Evolutionary conservation across 53 echinoderm and acorn worm species (phyloP), one percentile per base, ranked within the genome.

Genomic region (Henricia sp.): DNA sequence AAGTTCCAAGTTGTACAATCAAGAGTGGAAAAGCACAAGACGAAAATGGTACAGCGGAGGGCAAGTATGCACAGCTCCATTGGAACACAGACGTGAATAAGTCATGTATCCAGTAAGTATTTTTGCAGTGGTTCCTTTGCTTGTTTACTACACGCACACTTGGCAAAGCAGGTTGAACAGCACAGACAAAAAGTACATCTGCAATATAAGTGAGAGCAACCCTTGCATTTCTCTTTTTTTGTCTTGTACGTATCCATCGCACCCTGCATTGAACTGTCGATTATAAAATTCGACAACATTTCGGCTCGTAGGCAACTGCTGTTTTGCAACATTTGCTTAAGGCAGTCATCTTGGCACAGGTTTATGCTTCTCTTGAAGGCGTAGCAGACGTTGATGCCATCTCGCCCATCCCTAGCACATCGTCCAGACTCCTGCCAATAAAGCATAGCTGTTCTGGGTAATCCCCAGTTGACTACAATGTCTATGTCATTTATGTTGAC

Each of bases 401-500:
- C 52, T 52, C 52, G 40, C 26, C 43, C 68, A 68, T 68, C 68
- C 68, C 43, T 42, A 23, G 38, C 68, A 38, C 37, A 1, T 17
- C 68, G 28, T 68, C 68, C 44, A 37, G 68, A 37, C 26, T 68
- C 68, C 26, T 68, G 68, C 38, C 37, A 68, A 36, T 68, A 68
- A 38, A 37, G n/a, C 16, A 37, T 68, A 5, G 39, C 21, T 41
- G 68, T 68, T 10, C 40, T 68, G 1, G 91, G 86, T 37, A 70
- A 70, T 12, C 91, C 86, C 58, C 71, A 37, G 46, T 88, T 82
- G 62, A 71, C 76, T 6, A 90, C 74, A 50, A 58, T 90, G 50
- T 82, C 48, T n/a, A 86, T 63, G 35, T 86, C 86, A 35, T 51
- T 82, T 37, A 87, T 77, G 58, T 90, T 64, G 0, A 86, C 51